Evolutionary conservation across 2,113 vertebrate species (phyloP), one percentile per base, ranked within the genome.

Genomic region (Crypturellus undulatus): DNA sequence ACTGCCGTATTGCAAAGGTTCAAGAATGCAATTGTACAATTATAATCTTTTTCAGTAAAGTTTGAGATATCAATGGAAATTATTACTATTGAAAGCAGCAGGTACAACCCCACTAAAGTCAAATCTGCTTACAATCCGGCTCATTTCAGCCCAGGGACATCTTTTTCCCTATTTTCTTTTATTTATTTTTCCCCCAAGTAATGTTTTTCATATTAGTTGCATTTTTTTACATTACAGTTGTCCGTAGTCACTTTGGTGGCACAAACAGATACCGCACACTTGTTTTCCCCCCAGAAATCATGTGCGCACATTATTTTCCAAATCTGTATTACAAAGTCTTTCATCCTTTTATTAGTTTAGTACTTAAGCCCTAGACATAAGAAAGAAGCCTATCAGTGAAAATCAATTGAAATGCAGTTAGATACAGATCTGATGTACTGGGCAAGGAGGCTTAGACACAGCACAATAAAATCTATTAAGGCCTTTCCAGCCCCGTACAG

Each of bases 351-450:
- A 98, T 98, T 98, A 98, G 97, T 97, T 98, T 98, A 98, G 97
- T 98, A 98, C 97, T 98, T 98, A 98, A 97, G 97, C 96, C 92
- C 83, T 91, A 96, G 97, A 97, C 97, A 96, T 97, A 97, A 97
- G 97, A 98, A 97, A 98, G 97, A 97, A 97, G 97, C 97, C 97
- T 98, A 98, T 98, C 98, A 98, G 97, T 97, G 97, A 97, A 98
- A 98, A 98, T 98, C 98, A 98, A 98, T 98, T 96, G 98, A 98
- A 98, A 98, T 98, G 97, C 96, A 98, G 98, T 98, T 98, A 98
- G 98, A 97, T 97, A 96, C 93, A 96, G 97, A 98, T 97, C 97
- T 98, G 97, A 97, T 98, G 97, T 87, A 96, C 95, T 92, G 96
- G 83, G 92, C 96, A 94, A 79, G 97, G 95, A 97, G 97, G 96